Evolutionary conservation across 2,113 vertebrate genomes (phyloP).

Genomic region (Paraplagusia blochii): DNA sequence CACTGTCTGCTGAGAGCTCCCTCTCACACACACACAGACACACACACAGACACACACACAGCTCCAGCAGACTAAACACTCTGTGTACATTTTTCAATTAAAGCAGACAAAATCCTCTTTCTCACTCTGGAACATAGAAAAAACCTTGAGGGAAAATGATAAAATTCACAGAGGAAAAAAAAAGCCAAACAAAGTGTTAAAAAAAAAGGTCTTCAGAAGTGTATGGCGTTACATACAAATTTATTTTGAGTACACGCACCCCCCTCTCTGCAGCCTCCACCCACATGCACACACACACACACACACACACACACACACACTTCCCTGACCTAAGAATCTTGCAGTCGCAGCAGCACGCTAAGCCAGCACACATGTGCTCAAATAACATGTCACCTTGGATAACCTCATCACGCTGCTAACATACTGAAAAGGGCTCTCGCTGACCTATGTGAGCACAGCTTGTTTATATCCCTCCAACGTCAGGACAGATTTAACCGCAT

Average conservation of each 20-base stretch:
- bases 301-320: constrained; percentile 27
- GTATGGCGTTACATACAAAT: constrained; percentile 30
- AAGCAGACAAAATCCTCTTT: constrained; percentile 47
- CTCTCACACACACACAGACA: constrained; percentile 50
- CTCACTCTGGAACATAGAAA: constrained; percentile 15
- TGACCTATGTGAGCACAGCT: constrained; percentile 15
- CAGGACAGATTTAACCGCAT: constrained; percentile 20
- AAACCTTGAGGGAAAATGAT: constrained; percentile 19
- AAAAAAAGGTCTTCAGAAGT: constrained; percentile 29
- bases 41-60: constrained; percentile 31
- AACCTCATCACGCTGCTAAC: constrained; percentile 50
- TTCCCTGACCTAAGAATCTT: constrained; percentile 52
- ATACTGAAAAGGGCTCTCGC: constrained; percentile 20
- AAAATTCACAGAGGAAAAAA: constrained; percentile 29
- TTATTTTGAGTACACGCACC: constrained; percentile 53
- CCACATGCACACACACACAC: constrained; percentile 7
- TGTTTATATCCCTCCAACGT: constrained; percentile 32
- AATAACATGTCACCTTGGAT: constrained; percentile 70
- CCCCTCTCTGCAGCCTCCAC: background rate
- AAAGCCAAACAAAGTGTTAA: constrained; percentile 24
- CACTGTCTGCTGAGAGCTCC: constrained; percentile 57
- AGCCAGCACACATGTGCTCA: constrained; percentile 63
- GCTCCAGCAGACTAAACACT: constrained; percentile 32
- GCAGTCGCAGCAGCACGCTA: constrained; percentile 47
- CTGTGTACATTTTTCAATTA: constrained; percentile 55